Percentiles rank a stretch among this genome's conserved stretches.
phyloP scores from a whole-genome alignment of 1,140 invertebrate genomes.

The Cyphomyrmex costatus region DNA sequence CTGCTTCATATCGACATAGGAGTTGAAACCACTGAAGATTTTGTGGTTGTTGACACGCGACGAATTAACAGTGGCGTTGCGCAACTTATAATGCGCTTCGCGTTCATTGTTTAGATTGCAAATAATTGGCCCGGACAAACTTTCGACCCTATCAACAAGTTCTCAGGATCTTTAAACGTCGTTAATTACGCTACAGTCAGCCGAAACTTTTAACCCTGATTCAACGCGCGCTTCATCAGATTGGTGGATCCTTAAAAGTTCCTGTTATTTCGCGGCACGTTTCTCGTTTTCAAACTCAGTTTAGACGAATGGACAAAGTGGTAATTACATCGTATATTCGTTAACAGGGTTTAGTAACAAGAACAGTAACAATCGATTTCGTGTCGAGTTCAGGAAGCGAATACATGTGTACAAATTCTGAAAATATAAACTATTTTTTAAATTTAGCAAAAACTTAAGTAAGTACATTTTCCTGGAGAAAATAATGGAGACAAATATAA shows the following conservation, averaged over 20 bases:
- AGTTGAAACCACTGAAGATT: conserved; percentile 24
- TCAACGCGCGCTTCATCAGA: conserved; percentile 46
- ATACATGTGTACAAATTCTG: not conserved
- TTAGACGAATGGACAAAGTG: conserved; percentile 46
- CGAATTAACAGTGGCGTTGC: conserved; percentile 2
- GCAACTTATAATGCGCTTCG: conserved; percentile 65
- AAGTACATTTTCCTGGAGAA: not conserved
- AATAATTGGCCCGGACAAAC: conserved; percentile 66
- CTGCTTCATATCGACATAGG: not conserved
- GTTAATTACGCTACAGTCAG: conserved; percentile 67
- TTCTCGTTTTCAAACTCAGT: conserved; percentile 54
- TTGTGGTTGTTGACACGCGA: conserved; percentile 27
- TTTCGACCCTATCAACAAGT: conserved; percentile 60
- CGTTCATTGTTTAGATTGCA: conserved; percentile 72
- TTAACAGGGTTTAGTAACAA: conserved; percentile 55
- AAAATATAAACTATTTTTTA: not conserved
- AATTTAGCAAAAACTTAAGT: not conserved
- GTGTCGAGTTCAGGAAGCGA: not conserved
- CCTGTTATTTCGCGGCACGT: conserved; percentile 46
- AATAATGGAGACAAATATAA: not conserved
- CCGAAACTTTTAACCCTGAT: conserved; percentile 69
- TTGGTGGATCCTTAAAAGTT: conserved; percentile 58
- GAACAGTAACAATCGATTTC: conserved; percentile 56
- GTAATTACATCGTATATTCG: conserved; percentile 64
- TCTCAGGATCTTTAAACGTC: conserved; percentile 69